phyloP scores from a whole-genome alignment of 2,888 invertebrate species.

The Ptilodon capucinus region DNA sequence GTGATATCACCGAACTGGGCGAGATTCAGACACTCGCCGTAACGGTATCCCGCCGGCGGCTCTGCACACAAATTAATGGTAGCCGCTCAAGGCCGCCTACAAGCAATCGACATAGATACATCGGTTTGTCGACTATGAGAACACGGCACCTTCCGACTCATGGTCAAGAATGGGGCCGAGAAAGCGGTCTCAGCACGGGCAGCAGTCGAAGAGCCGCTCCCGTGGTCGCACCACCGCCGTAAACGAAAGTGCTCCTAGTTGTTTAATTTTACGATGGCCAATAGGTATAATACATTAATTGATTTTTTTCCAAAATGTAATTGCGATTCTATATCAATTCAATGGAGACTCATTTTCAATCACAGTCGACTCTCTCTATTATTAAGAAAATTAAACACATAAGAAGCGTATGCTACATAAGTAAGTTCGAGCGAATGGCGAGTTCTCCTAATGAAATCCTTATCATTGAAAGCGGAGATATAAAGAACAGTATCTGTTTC shows the following conservation, averaged over 20 bases:
- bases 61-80: slow-evolving; percentile 80
- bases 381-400: slow-evolving; percentile 38
- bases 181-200: slow-evolving; percentile 63
- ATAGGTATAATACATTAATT: slow-evolving; percentile 38
- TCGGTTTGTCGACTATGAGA: slow-evolving; percentile 76
- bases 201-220: slow-evolving; percentile 27
- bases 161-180: slow-evolving; percentile 73
- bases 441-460: slow-evolving; percentile 60
- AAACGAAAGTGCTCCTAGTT: slow-evolving; percentile 44
- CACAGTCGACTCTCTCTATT: slow-evolving; percentile 52
- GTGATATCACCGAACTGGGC: slow-evolving; percentile 57
- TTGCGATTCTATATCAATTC: slow-evolving; percentile 36
- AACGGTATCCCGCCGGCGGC: slow-evolving; percentile 73
- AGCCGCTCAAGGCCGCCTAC: slow-evolving; percentile 80
- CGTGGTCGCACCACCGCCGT: slow-evolving; percentile 22
- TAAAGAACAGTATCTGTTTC: slow-evolving; percentile 51
- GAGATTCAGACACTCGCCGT: slow-evolving; percentile 68
- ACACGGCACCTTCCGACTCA: slow-evolving; percentile 68
- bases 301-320: slow-evolving; percentile 38
- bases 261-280: slow-evolving; percentile 42
- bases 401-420: slow-evolving; percentile 29
- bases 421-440: slow-evolving; percentile 36
- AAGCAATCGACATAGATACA: slow-evolving; percentile 80
- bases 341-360: slow-evolving; percentile 43
- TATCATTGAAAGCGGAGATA: slow-evolving; percentile 48